phyloP scores from a whole-genome alignment of 1,140 invertebrate species.

The Branchinecta lynchi region DNA sequence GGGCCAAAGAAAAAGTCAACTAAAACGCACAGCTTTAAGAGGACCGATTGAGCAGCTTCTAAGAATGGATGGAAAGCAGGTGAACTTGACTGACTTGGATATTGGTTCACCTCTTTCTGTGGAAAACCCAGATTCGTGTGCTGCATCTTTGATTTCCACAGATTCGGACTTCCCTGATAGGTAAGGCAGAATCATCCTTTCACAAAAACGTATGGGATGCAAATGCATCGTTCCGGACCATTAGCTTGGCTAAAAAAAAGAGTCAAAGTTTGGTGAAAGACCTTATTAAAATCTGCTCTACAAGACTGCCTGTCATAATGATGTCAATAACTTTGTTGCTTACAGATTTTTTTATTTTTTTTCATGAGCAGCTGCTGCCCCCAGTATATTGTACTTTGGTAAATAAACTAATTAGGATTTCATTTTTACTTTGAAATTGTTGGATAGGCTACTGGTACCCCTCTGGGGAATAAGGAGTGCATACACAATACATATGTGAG shows the following conservation, averaged over 20 bases:
- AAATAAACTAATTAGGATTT: too few species aligned
- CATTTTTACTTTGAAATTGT: too few species aligned
- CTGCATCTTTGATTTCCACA: not conserved
- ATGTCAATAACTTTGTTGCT: not conserved
- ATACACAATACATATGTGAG: too few species aligned
- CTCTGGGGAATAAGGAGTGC: too few species aligned
- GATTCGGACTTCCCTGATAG: slow-evolving; percentile 9
- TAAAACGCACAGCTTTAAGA: not conserved
- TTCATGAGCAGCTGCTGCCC: not conserved
- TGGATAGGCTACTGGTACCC: too few species aligned
- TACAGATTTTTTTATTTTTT: not conserved
- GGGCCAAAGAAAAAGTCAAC: not conserved
- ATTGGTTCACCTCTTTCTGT: not conserved
- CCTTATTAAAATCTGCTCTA: too few species aligned
- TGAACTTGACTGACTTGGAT: not conserved
- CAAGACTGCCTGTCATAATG: too few species aligned
- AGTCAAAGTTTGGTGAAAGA: too few species aligned
- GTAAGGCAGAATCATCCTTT: not conserved
- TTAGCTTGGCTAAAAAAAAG: too few species aligned
- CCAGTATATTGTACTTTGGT: too few species aligned
- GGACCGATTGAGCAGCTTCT: not conserved
- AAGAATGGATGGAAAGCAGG: not conserved
- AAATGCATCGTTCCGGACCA: too few species aligned
- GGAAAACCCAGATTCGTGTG: not conserved
- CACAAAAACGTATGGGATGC: not conserved